These are phyloP conservation scores for Operophtera brumata DNA, from an alignment of 2,888 invertebrate species.

Conservation along the genomic window DNA sequence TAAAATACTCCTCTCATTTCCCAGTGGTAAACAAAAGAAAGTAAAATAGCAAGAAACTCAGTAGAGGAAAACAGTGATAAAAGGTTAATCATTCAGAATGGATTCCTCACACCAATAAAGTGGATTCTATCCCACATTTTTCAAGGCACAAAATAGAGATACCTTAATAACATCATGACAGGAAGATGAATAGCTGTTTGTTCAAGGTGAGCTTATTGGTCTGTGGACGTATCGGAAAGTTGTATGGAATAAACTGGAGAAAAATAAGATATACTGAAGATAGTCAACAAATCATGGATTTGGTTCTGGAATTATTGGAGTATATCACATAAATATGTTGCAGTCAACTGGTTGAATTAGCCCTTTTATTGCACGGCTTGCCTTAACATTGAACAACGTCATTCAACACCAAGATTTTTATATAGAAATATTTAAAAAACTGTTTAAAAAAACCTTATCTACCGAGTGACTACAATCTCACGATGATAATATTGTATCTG, in stretches of 20 bases:
- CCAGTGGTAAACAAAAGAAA: conserved; percentile 30
- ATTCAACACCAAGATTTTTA: too few species aligned
- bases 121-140: conserved; percentile 49
- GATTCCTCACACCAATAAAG: conserved; percentile 56
- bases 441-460: too few species aligned
- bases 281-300: too few species aligned
- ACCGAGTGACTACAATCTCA: too few species aligned
- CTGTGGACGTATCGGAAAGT: not conserved
- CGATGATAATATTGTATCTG: too few species aligned
- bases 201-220: conserved; percentile 54
- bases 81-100: conserved; percentile 59
- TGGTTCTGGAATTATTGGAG: too few species aligned
- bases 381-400: too few species aligned
- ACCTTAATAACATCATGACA: conserved; percentile 43
- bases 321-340: too few species aligned
- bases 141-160: conserved; percentile 50
- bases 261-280: too few species aligned
- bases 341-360: too few species aligned
- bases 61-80: conserved; percentile 49
- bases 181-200: conserved; percentile 56
- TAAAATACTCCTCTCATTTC: conserved; percentile 21
- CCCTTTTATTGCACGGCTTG: too few species aligned
- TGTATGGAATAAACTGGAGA: not conserved
- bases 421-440: too few species aligned
- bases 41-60: conserved; percentile 36